These are phyloP conservation scores for Temnopleurus reevesii DNA, from an alignment of 53 echinoderm and acorn worm species.

Conservation along the genomic window DNA sequence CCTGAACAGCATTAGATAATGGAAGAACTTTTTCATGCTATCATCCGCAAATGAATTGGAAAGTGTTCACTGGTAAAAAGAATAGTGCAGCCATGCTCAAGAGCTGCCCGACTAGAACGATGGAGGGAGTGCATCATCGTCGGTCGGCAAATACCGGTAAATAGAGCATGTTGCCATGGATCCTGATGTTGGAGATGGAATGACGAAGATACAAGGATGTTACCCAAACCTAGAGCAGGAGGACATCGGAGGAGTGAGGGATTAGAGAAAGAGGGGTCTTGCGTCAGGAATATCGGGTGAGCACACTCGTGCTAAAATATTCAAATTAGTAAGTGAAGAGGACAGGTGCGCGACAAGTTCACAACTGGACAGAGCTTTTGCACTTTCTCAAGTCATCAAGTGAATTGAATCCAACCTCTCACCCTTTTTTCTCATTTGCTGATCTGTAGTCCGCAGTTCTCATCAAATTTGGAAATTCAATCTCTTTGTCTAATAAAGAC, in stretches of 20 bases:
- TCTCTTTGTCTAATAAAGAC: conserved; percentile 13
- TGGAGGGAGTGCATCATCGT: background rate
- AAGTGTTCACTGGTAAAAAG: background rate
- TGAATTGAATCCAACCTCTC: conserved; percentile 15
- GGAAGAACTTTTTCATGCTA: background rate
- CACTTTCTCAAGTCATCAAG: conserved; percentile 29
- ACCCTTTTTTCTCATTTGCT: background rate
- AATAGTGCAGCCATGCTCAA: conserved; percentile 24
- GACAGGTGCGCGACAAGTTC: conserved; percentile 27
- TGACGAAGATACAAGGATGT: conserved; percentile 37
- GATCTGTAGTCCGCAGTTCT: background rate
- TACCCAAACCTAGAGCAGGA: background rate
- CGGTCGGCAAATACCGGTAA: conserved; percentile 41
- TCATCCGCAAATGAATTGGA: conserved; percentile 28
- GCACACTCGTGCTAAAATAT: conserved; percentile 20
- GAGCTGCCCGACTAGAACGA: conserved; percentile 8
- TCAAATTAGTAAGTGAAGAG: conserved; percentile 56
- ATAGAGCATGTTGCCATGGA: conserved; percentile 45
- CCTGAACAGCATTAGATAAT: background rate
- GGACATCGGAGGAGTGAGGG: conserved; percentile 27
- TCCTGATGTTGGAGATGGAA: background rate
- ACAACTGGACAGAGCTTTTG: conserved; percentile 37
- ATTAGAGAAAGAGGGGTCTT: conserved; percentile 36
- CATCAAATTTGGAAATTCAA: conserved; percentile 20
- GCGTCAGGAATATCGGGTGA: conserved; percentile 45